Evolutionary conservation across 2,797 vertebrate species (phyloP), one percentile per base, ranked within the genome.

Genomic region (Dallia pectoralis): DNA sequence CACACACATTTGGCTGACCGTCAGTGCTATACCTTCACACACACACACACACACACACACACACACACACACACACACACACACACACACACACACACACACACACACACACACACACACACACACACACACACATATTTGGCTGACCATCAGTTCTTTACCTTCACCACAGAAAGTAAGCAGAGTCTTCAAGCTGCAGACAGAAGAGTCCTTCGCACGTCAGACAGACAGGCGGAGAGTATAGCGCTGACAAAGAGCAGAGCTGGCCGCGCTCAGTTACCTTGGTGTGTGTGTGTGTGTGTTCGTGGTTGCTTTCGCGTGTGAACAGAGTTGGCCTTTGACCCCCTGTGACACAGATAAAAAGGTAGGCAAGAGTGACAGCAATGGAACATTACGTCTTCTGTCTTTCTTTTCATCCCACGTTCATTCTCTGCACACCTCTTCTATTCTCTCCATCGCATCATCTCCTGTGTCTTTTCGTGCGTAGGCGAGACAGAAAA

Each of bases 191-290:
- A 82, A 79, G 83, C 77, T 80, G 69, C 81, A 77, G 72, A 84
- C 72, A 74, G 76, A 78, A 81, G 79, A 73, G 79, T 40, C 73
- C 66, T 19, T 0, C 56, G 72, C 70, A 82, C 82, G 85, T 85
- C 80, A 81, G 74, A 86, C 72, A 71, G 67, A 87, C 79, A 82
- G 80, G 77, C 76, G 67, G 76, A 62, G 82, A 22, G 87, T 87
- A 87, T 65, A 75, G 68, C 73, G 3, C 59, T 82, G 91, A 90
- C 86, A 86, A 89, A 89, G 82, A 87, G 84, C 89, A 92, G 91
- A 86, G 81, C 83, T 72, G 76, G 81, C 56, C 6, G 11, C 64
- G 70, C 78, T 87, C 69, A 77, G 44, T 80, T 80, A 27, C 15
- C 25, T 63, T 18, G 16, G 61, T 63, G 29, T 32, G 59, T 4